Base-by-base conservation (phyloP, 1,140 invertebrate species). In the Colletes gigas region DNA sequence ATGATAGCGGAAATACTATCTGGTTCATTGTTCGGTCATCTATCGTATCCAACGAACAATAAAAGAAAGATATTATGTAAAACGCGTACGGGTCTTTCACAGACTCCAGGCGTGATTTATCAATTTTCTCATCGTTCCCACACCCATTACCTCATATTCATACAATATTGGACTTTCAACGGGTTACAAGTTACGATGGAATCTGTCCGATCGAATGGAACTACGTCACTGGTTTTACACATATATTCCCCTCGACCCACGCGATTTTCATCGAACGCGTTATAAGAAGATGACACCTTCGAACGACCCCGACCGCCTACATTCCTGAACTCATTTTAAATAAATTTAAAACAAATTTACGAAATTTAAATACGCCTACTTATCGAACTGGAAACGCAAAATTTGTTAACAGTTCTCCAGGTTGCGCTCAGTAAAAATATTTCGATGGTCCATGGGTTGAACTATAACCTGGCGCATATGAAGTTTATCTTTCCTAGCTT, bases 1-100 rank as follows among this genome's bases (percentile, higher is more conserved):
- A n/a, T 76, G 39, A 68, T 57, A 76, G 74, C 55, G 74, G 67
- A 76, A 76, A 52, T 47, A 67, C 74, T 57, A 76, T 57, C 39
- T 19, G 39, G 47, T 47, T 68, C 52, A 68, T 76, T 76, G 52
- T 76, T 67, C 52, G 6, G 15, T 57, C 17, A 63, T 73, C 12
- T 44, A 52, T 39, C 44, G 39, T n/a, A 30, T 21, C 59, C 57
- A 50, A 74, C 62, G 50, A 57, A 44, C 52, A 57, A 57, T 76
- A 67, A 67, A 76, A 57, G 50, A 76, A 68, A 76, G 63, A 19
- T 15, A 30, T 76, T 76, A 68, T 15, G 8, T 57, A 57, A 76
- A 57, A 21, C 7, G 41, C 9, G 15, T 5, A 7, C 6, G 1
- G 14, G 4, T 17, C 3, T 54, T 62, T 19, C 41, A 8, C 21